Percentiles rank a stretch among this genome's conserved stretches.
phyloP scores from a whole-genome alignment of 35 echinoderm and acorn worm species.

The Apostichopus californicus region DNA sequence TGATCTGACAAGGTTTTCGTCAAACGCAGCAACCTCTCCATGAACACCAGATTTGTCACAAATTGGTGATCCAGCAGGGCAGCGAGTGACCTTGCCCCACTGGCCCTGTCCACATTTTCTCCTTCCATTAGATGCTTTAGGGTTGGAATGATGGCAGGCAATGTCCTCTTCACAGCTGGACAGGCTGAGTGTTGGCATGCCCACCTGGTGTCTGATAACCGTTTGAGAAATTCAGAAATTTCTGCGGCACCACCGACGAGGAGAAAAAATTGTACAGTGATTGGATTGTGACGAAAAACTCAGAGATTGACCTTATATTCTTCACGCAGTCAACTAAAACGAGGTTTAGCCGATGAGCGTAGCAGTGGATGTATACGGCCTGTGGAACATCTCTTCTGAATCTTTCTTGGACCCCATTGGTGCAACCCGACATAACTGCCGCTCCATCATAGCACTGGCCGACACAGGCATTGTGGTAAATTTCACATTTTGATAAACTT shows the following conservation, averaged over 20 bases:
- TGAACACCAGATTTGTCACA: neutral
- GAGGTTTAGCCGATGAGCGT: slow-evolving; percentile 55
- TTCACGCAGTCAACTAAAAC: slow-evolving; percentile 51
- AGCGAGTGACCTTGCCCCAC: slow-evolving; percentile 44
- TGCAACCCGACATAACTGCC: slow-evolving; percentile 20
- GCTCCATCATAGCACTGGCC: slow-evolving; percentile 44
- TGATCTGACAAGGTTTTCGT: slow-evolving; percentile 51
- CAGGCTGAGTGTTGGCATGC: slow-evolving; percentile 4
- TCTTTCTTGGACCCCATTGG: slow-evolving; percentile 48
- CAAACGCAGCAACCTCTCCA: slow-evolving; percentile 34
- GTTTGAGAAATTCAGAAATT: neutral
- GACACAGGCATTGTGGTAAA: slow-evolving; percentile 1
- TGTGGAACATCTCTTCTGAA: slow-evolving; percentile 41
- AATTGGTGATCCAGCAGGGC: slow-evolving; percentile 44
- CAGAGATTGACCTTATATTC: neutral
- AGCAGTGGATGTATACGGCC: slow-evolving; percentile 58
- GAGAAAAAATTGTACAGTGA: slow-evolving; percentile 37
- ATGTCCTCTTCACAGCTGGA: neutral
- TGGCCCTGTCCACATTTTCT: slow-evolving; percentile 28
- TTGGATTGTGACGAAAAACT: slow-evolving; percentile 40
- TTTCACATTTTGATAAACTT: slow-evolving; percentile 21
- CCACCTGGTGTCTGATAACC: slow-evolving; percentile 27
- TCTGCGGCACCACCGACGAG: neutral
- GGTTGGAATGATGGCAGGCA: slow-evolving; percentile 44
- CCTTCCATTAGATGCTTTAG: slow-evolving; percentile 30